Percentiles rank a stretch among this genome's conserved stretches.
Conservation (phyloP, 1,140 invertebrate genomes). For the Chrysomallon squamiferum region DNA sequence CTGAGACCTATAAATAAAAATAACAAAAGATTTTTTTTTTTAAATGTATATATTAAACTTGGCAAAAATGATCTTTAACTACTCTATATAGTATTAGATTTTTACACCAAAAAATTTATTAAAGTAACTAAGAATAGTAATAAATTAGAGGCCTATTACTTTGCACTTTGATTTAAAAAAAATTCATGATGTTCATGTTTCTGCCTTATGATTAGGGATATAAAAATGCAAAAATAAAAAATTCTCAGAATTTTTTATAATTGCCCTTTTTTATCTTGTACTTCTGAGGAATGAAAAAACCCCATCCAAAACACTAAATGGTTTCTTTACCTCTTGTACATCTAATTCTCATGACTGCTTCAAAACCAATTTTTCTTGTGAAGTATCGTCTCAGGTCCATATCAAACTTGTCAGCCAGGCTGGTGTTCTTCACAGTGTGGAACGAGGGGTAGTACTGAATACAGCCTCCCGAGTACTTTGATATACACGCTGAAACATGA, state of each 20-base stretch:
- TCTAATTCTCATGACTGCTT: conserved; percentile 96
- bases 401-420: conserved; percentile 78
- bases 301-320: no score
- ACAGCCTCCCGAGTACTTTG: conserved; percentile 94
- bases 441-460: conserved; percentile 93
- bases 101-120: no score
- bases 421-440: conserved; percentile 73
- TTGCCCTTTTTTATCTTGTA: no score
- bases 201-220: no score
- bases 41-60: neutral
- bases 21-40: neutral
- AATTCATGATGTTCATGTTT: no score
- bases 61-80: neutral
- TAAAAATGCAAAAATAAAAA: no score
- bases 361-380: conserved; percentile 96
- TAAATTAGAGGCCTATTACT: no score
- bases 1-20: conserved; percentile 68
- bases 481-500: conserved; percentile 78
- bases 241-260: no score
- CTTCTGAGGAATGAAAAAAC: no score
- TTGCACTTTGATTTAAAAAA: no score
- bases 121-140: no score
- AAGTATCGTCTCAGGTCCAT: conserved; percentile 87
- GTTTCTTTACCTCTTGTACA: conserved; percentile 77
- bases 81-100: no score